Evolutionary conservation across 2,797 vertebrate genomes (phyloP), one percentile per base, ranked within the genome.

Genomic region (Vultur gryphus): DNA sequence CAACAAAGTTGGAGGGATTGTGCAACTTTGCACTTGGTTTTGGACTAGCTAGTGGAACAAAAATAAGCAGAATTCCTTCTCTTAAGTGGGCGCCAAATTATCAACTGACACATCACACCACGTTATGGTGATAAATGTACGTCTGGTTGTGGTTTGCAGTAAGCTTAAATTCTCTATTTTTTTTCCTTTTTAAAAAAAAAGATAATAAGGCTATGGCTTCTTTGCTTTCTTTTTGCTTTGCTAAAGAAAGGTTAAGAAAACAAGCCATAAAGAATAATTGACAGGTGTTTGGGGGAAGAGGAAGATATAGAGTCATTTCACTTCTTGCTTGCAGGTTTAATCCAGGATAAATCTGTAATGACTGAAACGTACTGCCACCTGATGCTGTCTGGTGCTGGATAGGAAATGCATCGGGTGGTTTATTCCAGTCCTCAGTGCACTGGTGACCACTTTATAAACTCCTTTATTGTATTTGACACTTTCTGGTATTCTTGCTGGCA

Each of bases 1-100:
- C 87, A 52, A 67, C 26, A 24, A 92, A 95, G 21, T 76, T 97
- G 90, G 79, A 95, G 66, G 44, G 61, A n/a, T 96, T 97, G 90
- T 96, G 96, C 95, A 97, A 95, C 51, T 84, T 96, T 94, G 83
- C 81, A 92, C 69, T 91, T 79, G 75, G 70, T 91, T 97, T 97
- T 91, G 89, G 78, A 79, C 80, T 87, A 69, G 73, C 28, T 83
- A 78, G 84, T 92, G 95, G 94, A 97, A 96, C 52, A 79, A 93
- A 93, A 96, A 90, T 81, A 97, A 95, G 95, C 92, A 95, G 86
- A 96, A 98, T 98, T 95, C 95, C 87, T 97, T 94, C 84, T 94
- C 92, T 89, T 77, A 93, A 93, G 87, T 41, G 58, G 43, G 89
- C 4, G 69, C 95, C 94, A 96, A 80, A 81, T 94, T 92, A 95